Base-by-base conservation (phyloP, 2,888 invertebrate genomes). In the Scaptomyza tumidula region DNA sequence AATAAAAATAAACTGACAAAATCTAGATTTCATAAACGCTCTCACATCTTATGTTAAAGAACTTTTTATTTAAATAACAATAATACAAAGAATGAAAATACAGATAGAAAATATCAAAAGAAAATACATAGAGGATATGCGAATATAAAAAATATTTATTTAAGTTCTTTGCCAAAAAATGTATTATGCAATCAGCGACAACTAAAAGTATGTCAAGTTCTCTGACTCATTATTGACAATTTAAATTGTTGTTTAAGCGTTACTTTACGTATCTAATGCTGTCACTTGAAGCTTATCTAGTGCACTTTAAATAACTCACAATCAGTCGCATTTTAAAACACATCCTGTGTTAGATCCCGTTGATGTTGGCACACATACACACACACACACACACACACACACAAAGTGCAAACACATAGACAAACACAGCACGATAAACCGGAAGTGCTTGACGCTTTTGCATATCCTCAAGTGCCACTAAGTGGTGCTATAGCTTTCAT, bases 401-500 rank as follows among this genome's bases (percentile, higher is more conserved):
- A n/a, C n/a, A n/a, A n/a, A n/a, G n/a, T n/a, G 43, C 37, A 33
- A 19, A 37, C 24, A 63, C 35, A 29, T 44, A 43, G 35, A 24
- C 7, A 61, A 54, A 46, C 58, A 56, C 58, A 70, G 55, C 55
- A 77, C 44, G 74, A 74, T 69, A 75, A 74, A 71, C 74, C 87
- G 78, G 87, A 88, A 81, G 87, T 78, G 85, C 85, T 80, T 65
- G 69, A 73, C 71, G 84, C 71, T 78, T 83, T 81, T 86, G 88
- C 87, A 85, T 86, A 88, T 86, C 73, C 85, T 78, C 75, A 83
- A 84, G 81, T 87, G 87, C 81, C 75, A 86, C 88, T 88, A 86
- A 83, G 88, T 88, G 82, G 80, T 66, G 80, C 83, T 88, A 88
- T 88, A 74, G 82, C 77, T 86, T 83, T 71, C 70, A 71, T 75